Percentiles rank a stretch among this genome's conserved stretches.
phyloP scores from a whole-genome alignment of 2,797 vertebrate genomes.

The Acanthornis magna region DNA sequence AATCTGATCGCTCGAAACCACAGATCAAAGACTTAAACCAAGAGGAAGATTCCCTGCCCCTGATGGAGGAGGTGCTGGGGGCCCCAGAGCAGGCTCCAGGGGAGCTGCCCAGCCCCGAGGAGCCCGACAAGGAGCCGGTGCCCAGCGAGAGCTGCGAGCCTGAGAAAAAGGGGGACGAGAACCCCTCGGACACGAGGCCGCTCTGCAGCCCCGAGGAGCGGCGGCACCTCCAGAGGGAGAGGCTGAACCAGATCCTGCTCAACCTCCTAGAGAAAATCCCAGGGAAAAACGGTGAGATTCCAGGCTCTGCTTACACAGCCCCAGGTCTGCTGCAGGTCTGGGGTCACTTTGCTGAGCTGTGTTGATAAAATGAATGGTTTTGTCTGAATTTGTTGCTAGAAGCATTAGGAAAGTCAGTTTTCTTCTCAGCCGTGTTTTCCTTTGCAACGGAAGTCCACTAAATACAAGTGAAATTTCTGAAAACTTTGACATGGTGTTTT shows the following conservation, averaged over 20 bases:
- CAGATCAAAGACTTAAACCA: slow-evolving; percentile 74
- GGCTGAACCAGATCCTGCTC: slow-evolving; percentile 94
- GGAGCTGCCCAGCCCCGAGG: slow-evolving; percentile 73
- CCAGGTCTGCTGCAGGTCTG: background rate
- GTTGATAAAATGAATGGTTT: background rate
- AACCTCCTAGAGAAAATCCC: slow-evolving; percentile 91
- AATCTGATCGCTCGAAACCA: slow-evolving; percentile 88
- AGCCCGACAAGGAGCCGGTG: slow-evolving; percentile 72
- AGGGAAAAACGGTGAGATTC: slow-evolving; percentile 90
- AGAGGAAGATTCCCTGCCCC: slow-evolving; percentile 84
- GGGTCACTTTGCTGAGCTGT: rapidly evolving
- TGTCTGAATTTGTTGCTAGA: background rate
- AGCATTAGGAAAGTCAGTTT: background rate
- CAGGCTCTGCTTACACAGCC: rapidly evolving
- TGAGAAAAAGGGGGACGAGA: slow-evolving; percentile 71
- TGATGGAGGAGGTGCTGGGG: slow-evolving; percentile 75
- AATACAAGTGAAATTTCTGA: background rate
- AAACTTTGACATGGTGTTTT: rapidly evolving
- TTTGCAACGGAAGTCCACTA: background rate
- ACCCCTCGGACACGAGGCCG: slow-evolving; percentile 6
- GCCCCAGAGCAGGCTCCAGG: slow-evolving; percentile 74
- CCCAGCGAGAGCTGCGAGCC: slow-evolving; percentile 46
- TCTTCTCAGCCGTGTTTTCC: background rate
- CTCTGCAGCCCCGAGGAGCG: slow-evolving; percentile 81
- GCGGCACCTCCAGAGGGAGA: slow-evolving; percentile 86